Conservation (phyloP, 2,113 vertebrate species). For the Notothenia coriiceps region DNA sequence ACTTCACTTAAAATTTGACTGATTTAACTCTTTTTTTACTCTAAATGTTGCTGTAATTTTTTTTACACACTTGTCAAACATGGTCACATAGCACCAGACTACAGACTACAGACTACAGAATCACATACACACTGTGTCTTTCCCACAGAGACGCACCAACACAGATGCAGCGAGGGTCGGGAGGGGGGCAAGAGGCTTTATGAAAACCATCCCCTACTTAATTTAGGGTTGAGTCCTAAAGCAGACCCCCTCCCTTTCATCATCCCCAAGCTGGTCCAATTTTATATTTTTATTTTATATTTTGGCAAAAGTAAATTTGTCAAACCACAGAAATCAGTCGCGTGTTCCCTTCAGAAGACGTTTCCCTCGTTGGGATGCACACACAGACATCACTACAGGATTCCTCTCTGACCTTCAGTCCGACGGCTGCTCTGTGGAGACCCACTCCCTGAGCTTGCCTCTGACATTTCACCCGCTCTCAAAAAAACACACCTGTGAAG, state of each 20-base stretch:
- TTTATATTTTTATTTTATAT: slow-evolving; percentile 62
- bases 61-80: slow-evolving; percentile 86
- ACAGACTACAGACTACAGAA: slow-evolving; percentile 97
- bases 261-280: slow-evolving; percentile 68
- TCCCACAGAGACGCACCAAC: slow-evolving; percentile 90
- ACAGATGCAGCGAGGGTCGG: slow-evolving; percentile 85
- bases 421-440: slow-evolving; percentile 75
- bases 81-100: slow-evolving; percentile 95
- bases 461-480: slow-evolving; percentile 58
- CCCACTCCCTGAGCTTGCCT: slow-evolving; percentile 75
- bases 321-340: slow-evolving; percentile 78
- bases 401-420: slow-evolving; percentile 50
- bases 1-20: slow-evolving; percentile 82
- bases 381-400: slow-evolving; percentile 48
- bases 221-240: slow-evolving; percentile 41
- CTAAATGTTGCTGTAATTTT: slow-evolving; percentile 77
- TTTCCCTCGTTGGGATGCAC: slow-evolving; percentile 24
- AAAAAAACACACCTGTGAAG: slow-evolving; percentile 41
- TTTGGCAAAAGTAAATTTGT: slow-evolving; percentile 81
- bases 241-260: slow-evolving; percentile 55
- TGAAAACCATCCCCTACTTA: slow-evolving; percentile 59
- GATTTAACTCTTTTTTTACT: slow-evolving; percentile 69
- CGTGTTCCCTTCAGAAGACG: slow-evolving; percentile 43
- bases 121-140: slow-evolving; percentile 92
- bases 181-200: slow-evolving; percentile 78